These are phyloP conservation scores for Anthopleura sola DNA, from an alignment of 64 coral and sea anemone species.

Conservation along the genomic window DNA sequence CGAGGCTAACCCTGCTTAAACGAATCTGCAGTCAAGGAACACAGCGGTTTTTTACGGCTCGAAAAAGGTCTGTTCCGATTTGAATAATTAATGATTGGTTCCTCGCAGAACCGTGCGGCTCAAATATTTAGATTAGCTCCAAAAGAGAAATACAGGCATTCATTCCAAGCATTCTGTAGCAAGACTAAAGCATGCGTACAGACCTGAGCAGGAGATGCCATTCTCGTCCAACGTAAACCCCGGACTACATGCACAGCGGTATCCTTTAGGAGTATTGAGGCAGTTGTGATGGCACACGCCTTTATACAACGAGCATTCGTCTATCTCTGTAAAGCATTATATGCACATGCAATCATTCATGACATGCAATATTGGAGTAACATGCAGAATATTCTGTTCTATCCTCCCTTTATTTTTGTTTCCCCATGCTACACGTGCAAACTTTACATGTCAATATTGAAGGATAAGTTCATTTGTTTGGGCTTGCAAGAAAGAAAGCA, in stretches of 20 bases:
- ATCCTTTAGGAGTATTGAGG: slow-evolving; percentile 74
- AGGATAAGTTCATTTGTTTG: too few species aligned
- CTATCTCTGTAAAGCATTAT: slow-evolving; percentile 38
- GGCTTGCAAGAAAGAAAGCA: not conserved
- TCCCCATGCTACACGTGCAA: too few species aligned
- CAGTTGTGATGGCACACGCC: slow-evolving; percentile 92
- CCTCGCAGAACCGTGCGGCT: too few species aligned
- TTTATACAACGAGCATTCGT: slow-evolving; percentile 71
- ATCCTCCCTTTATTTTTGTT: too few species aligned
- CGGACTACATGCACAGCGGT: slow-evolving; percentile 81
- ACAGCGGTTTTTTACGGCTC: too few species aligned
- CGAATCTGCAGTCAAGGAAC: too few species aligned
- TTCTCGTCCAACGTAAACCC: slow-evolving; percentile 75
- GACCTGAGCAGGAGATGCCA: slow-evolving; percentile 82
- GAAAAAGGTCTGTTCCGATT: too few species aligned
- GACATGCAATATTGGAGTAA: not conserved
- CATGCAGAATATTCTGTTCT: too few species aligned
- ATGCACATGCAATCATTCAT: not conserved
- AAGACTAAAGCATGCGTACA: slow-evolving; percentile 1
- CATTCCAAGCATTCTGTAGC: not conserved
- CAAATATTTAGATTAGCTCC: too few species aligned
- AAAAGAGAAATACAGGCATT: not conserved
- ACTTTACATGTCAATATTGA: not conserved
- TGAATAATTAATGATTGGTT: too few species aligned
- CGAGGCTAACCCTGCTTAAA: too few species aligned